Evolutionary conservation across 2,797 vertebrate genomes (phyloP).

Genomic region (Numenius phaeopus): DNA sequence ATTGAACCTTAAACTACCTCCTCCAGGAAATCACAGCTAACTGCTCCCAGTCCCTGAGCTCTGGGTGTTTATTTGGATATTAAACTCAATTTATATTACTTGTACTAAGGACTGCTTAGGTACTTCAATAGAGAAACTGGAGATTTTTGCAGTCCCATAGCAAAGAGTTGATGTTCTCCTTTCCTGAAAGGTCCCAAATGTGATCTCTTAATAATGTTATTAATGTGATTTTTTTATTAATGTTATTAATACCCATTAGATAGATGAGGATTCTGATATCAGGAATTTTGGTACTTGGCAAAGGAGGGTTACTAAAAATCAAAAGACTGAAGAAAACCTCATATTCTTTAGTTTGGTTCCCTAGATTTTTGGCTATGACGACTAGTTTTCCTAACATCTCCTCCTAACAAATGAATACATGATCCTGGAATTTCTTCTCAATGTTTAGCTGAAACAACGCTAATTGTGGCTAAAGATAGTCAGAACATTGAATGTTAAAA

Average conservation of each 20-base stretch:
- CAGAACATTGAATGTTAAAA: not conserved
- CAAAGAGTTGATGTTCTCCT: not conserved
- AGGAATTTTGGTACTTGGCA: not conserved
- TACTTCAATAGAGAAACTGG: not conserved
- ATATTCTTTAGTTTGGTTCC: not conserved
- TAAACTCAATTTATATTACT: not conserved
- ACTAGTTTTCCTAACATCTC: not conserved
- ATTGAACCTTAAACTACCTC: not conserved
- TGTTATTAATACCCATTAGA: not conserved
- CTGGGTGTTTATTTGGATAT: not conserved
- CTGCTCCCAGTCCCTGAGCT: not conserved
- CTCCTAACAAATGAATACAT: not conserved
- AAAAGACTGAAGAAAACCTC: not conserved
- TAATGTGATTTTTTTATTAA: not conserved
- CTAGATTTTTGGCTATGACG: not conserved
- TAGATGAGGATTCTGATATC: not conserved
- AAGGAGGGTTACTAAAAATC: not conserved
- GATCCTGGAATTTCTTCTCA: not conserved
- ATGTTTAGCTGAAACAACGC: not conserved
- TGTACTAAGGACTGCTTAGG: not conserved
- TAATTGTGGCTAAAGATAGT: not conserved
- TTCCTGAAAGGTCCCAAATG: not conserved
- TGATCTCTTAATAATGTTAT: not conserved
- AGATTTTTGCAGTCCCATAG: not conserved
- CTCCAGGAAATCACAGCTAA: not conserved